Base-by-base conservation (phyloP, 2,797 vertebrate species). In the Sciurus vulgaris region DNA sequence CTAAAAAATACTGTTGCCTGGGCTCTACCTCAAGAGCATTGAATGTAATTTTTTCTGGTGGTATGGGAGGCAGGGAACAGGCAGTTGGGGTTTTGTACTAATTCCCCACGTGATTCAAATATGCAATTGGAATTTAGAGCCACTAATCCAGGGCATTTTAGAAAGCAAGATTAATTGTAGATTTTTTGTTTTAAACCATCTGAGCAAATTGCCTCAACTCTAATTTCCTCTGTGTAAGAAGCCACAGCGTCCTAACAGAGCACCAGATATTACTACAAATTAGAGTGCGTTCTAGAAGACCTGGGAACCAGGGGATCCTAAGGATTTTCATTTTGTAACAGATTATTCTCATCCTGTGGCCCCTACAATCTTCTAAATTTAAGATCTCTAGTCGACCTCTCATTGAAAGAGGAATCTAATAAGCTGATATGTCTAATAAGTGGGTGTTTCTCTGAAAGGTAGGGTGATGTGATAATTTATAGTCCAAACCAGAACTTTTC, bases 161-260 rank as follows among this genome's bases (percentile, higher is more conserved):
- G 88, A 92, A 86, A 96, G n/a, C 67, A 94, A 76, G 26, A 89
- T 79, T 44, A 84, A n/a, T 26, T 77, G 11, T 76, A 82, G 22
- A 22, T 41, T 88, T 79, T 74, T n/a, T 14, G 33, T 22, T 91
- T 72, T 76, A 92, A 93, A 38, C 86, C 51, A 26, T 56, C 35
- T 84, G 54, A 86, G 11, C 35, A 96, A 83, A 94, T 18, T 76
- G 26, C 24, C 26, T 91, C 73, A 92, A 44, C 33, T 95, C 70
- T 79, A 33, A 51, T 79, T 70, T 78, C 51, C 35, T 41, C 28
- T 87, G 5, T 84, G 17, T 28, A 81, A 93, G 56, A 18, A 93
- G 67, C 79, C 10, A 59, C 28, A 63, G 18, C 13, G 7, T n/a
- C 47, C 30, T 73, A 59, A 67, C 13, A 26, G 65, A 63, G 22